Evolutionary conservation across 2,113 vertebrate species (phyloP).

Genomic region (Xiphorhynchus elegans): DNA sequence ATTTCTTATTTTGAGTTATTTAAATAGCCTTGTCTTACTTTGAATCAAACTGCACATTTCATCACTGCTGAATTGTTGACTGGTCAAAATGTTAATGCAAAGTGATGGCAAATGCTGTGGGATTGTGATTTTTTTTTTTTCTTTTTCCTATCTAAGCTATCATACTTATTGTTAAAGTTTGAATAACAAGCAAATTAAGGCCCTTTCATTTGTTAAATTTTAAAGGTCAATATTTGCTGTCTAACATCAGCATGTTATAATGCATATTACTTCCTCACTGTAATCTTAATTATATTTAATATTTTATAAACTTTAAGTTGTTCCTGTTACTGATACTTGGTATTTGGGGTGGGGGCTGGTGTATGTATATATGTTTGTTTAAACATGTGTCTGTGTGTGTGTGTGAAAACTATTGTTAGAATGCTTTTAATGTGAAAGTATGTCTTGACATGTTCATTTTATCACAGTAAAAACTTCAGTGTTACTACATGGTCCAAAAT

Average conservation of each 20-base stretch:
- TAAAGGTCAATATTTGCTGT: slow-evolving; percentile 69
- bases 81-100: slow-evolving; percentile 73
- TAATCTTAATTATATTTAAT: slow-evolving; percentile 22
- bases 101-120: slow-evolving; percentile 10
- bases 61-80: slow-evolving; percentile 60
- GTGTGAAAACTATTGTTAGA: background rate
- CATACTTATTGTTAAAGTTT: slow-evolving; percentile 64
- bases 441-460: background rate
- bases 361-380: background rate
- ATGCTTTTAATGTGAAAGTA: background rate
- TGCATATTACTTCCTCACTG: slow-evolving; percentile 33
- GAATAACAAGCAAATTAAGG: slow-evolving; percentile 65
- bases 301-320: slow-evolving; percentile 38
- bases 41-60: slow-evolving; percentile 73
- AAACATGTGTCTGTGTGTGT: background rate
- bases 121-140: background rate
- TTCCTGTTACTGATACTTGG: slow-evolving; percentile 19
- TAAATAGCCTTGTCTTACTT: slow-evolving; percentile 71
- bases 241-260: slow-evolving; percentile 60
- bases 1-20: slow-evolving; percentile 68
- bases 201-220: slow-evolving; percentile 62
- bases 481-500: background rate
- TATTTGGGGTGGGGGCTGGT: background rate
- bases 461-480: background rate
- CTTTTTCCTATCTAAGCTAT: slow-evolving; percentile 27